Percentiles rank a stretch among this genome's conserved stretches.
Evolutionary conservation across 2,888 invertebrate species (phyloP).

Genomic region (Drosophila melanosoma): DNA sequence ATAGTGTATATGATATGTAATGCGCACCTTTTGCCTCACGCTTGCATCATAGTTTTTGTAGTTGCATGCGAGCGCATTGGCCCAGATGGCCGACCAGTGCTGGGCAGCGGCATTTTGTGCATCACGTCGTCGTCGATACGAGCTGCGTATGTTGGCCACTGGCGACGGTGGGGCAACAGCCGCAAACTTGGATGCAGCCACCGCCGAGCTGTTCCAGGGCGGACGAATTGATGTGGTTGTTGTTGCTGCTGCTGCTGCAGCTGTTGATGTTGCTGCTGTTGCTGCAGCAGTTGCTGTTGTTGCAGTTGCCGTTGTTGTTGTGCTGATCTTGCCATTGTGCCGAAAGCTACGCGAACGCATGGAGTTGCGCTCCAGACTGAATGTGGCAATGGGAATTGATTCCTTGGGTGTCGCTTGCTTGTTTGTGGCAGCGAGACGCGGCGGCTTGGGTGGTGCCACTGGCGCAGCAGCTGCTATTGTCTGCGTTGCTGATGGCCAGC

Average conservation of each 20-base stretch:
- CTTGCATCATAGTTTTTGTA: slow-evolving; percentile 83
- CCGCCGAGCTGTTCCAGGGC: slow-evolving; percentile 80
- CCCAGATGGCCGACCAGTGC: slow-evolving; percentile 83
- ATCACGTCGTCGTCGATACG: slow-evolving; percentile 82
- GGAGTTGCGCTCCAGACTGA: slow-evolving; percentile 68
- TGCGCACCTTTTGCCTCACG: slow-evolving; percentile 82
- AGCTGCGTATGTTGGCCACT: slow-evolving; percentile 70
- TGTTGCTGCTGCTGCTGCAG: slow-evolving; percentile 11
- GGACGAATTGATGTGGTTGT: slow-evolving; percentile 62
- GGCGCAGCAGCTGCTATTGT: slow-evolving; percentile 14
- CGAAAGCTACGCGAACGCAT: slow-evolving; percentile 76
- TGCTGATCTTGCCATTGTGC: slow-evolving; percentile 42
- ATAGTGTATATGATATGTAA: slow-evolving; percentile 42
- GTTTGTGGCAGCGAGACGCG: slow-evolving; percentile 60
- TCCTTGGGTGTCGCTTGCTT: slow-evolving; percentile 43
- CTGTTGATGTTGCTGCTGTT: slow-evolving; percentile 3
- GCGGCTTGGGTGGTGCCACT: slow-evolving; percentile 64
- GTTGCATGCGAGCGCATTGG: slow-evolving; percentile 81
- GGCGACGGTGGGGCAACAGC: slow-evolving; percentile 61
- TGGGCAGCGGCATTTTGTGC: slow-evolving; percentile 70
- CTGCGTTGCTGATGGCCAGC: slow-evolving; percentile 58
- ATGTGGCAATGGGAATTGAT: slow-evolving; percentile 9
- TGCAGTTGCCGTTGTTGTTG: slow-evolving; percentile 11
- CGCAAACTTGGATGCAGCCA: slow-evolving; percentile 68
- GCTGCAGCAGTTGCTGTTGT: slow-evolving; percentile 8